A percentile compares a stretch with the other conserved stretches of the same genome.
Conservation (phyloP, 1,140 invertebrate species). For the Drosophila guanche region DNA sequence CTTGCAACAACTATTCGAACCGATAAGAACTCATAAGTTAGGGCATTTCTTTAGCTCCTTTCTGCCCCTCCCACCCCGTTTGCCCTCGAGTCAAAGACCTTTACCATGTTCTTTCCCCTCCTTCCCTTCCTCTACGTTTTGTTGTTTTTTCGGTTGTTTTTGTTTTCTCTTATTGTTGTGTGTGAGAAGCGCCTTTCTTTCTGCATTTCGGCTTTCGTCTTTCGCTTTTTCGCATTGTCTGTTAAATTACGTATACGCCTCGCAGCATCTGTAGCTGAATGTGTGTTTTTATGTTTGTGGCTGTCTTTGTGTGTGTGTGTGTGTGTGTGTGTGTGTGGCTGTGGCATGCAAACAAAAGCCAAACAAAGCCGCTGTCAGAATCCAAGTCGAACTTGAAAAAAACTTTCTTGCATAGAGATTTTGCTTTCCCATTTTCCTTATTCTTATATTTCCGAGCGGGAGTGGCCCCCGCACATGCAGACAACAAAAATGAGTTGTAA, state of each 20-base stretch:
- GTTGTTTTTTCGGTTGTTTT: constrained; percentile 17
- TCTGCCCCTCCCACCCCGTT: too few species aligned
- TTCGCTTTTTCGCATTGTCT: constrained; percentile 65
- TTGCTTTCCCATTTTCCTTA: constrained; percentile 16
- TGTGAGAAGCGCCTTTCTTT: constrained; percentile 42
- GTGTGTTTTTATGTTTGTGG: background rate
- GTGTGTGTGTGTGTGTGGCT: constrained; percentile 33
- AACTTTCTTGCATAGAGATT: constrained; percentile 69
- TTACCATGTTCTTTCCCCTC: constrained; percentile 52
- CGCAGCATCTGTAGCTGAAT: constrained; percentile 46
- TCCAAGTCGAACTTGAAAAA: constrained; percentile 66
- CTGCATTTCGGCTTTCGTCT: constrained; percentile 36
- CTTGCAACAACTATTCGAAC: constrained; percentile 20
- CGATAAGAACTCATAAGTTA: constrained; percentile 5
- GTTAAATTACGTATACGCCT: constrained; percentile 79
- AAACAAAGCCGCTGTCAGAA: constrained; percentile 53
- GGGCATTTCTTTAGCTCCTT: constrained; percentile 16
- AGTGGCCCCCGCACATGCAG: constrained; percentile 9
- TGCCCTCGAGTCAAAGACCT: constrained; percentile 67
- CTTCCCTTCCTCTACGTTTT: constrained; percentile 6
- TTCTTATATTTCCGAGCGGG: constrained; percentile 5
- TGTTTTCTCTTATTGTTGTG: constrained; percentile 43
- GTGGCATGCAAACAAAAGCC: constrained; percentile 74
- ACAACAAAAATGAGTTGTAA: constrained; percentile 74
- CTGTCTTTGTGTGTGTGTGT: constrained; percentile 9